Evolutionary conservation across 1,140 invertebrate species (phyloP), one percentile per base, ranked within the genome.

Genomic region (Eumeta japonica): DNA sequence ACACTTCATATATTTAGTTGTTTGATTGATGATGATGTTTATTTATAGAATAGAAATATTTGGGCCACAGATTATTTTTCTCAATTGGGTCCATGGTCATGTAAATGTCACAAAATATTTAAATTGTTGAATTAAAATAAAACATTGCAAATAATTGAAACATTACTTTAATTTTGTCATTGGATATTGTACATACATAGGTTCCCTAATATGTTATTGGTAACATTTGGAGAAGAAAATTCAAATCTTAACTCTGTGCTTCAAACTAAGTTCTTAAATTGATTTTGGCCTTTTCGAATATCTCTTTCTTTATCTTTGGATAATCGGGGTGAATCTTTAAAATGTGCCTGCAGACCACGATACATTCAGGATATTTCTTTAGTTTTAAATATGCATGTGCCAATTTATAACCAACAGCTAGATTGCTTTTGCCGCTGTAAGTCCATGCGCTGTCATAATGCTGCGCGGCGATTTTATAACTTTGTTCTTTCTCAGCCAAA

Each of bases 321-420:
- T 94, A 97, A 47, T 95, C 89, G 0, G 93, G 89, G 72, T 87
- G 88, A 27, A 83, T 75, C 41, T 82, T 83, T 3, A 97, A 59
- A 3, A 98, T 87, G 46, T 87, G 81, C 42, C 94, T 86, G 34
- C 57, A 66, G 0, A 72, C 67, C 2, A 72, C 56, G 10, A 74
- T 70, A 1, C 82, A 82, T 56, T 95, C 90, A 0, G 92, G 88
- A 62, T 86, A 94, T 38, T 86, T 78, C 66, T 94, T 96, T 2
- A 86, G 86, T 64, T 98, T 98, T 62, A 97, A 80, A 57, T 89
- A 87, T 48, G 90, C 91, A 56, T 93, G 93, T 1, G 92, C 92
- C 4, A 98, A 74, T 73, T 95, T 97, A 61, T 92, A 97, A 1
- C 94, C 93, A 33, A 96, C 81, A 1, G 83, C 78, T 0, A 92